Evolutionary conservation across 2,888 invertebrate genomes (phyloP), one percentile per base, ranked within the genome.

Genomic region (Drosophila leonis): DNA sequence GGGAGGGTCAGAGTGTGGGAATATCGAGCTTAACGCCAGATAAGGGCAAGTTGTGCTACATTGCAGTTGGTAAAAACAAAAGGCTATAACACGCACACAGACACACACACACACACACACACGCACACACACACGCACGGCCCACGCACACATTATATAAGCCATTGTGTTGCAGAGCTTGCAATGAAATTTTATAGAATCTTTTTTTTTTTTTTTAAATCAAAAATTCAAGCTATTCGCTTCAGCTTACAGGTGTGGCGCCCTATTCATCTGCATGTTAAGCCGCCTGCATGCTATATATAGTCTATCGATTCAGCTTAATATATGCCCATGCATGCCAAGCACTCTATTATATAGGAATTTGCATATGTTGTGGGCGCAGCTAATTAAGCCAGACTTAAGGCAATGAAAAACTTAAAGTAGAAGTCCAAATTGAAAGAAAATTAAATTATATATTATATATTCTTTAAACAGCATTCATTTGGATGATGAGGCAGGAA

Each of bases 11-110:
- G 18, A 15, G 42, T 35, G 33, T 31, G 48, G 48, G 46, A 18
- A 15, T 27, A 44, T 29, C 20, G 39, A 44, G 59, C 56, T 57
- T 56, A 55, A 27, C 8, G 68, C 51, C 63, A 59, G 69, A 68
- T 64, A 75, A 64, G 63, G 42, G 27, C 51, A 64, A 37, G 20
- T 46, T 24, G 24, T 55, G 65, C 35, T 6, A 24, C 54, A 44
- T 75, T 69, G 56, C 39, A 65, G 39, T 59, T 61, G 52, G n/a
- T 46, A 60, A 48, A 67, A 64, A 60, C 63, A 73, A 64, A 56
- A 51, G 48, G 24, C 39, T 4, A 20, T 20, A n/a, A 4, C 57
- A 57, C 52, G n/a, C 60, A 37, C 27, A 13, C 54, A 10, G 56
- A 29, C 59, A 24, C 24, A 10, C 61, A 49, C 55, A 15, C 56